phyloP scores from a whole-genome alignment of 2,888 invertebrate genomes.

The Sceliomorpha sp. region DNA sequence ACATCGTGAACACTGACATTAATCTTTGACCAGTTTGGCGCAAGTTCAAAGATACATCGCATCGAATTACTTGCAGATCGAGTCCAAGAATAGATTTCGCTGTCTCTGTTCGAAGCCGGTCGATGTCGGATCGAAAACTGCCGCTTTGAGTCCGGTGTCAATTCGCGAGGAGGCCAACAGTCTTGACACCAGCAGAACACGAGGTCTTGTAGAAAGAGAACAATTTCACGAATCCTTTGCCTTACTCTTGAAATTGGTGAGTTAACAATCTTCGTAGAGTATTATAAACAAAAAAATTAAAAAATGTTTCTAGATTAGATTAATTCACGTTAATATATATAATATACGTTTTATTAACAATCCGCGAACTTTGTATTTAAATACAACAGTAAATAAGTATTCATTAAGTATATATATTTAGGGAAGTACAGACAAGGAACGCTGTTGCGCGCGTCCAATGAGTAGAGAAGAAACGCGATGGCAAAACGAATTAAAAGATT shows the following conservation, averaged over 20 bases:
- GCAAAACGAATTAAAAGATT: conserved; percentile 93
- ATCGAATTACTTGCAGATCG: conserved; percentile 64
- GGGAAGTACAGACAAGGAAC: conserved; percentile 86
- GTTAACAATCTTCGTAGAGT: conserved; percentile 8
- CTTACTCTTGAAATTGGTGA: conserved; percentile 70
- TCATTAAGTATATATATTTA: no score
- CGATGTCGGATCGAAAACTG: conserved; percentile 64
- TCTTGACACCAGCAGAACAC: conserved; percentile 60
- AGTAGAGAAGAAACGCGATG: conserved; percentile 92
- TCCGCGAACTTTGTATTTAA: no score
- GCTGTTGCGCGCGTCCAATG: conserved; percentile 83
- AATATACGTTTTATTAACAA: no score
- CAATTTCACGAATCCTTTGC: conserved; percentile 72
- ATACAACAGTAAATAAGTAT: no score
- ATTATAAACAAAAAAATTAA: conserved; percentile 3
- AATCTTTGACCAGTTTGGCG: conserved; percentile 43
- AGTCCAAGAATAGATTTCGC: conserved; percentile 76
- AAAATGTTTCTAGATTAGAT: conserved; percentile 1
- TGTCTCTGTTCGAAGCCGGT: conserved; percentile 74
- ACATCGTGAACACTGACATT: conserved; percentile 22
- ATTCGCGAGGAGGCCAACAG: conserved; percentile 20
- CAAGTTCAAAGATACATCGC: conserved; percentile 40
- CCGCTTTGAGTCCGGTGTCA: conserved; percentile 23
- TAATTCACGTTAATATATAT: no score
- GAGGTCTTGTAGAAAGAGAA: conserved; percentile 68